Base-by-base conservation (phyloP, 2,888 invertebrate genomes). In the Eristalis intricaria region DNA sequence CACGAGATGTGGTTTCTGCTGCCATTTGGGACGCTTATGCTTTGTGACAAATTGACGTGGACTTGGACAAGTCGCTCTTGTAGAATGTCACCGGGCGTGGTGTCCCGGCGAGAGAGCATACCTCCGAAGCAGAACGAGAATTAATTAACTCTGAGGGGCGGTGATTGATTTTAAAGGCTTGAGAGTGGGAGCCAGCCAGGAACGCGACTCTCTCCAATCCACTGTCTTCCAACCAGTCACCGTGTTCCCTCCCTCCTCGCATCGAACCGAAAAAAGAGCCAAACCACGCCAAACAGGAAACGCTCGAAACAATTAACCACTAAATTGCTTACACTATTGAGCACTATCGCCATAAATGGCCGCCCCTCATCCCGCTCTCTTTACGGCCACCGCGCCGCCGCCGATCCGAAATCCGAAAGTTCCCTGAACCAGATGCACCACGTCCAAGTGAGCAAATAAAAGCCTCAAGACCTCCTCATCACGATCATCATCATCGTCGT, bases 261-360 rank as follows among this genome's bases (percentile, higher is more conserved):
- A 43, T 4, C n/a, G 2, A 1, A n/a, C 7, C 43, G n/a, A 43
- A 43, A 7, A 43, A n/a, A n/a, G 2, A n/a, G 4, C 2, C 3
- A 7, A 50, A 8, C 19, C n/a, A 19, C 50, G 19, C 50, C 50
- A 50, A 50, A 4, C 50, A 50, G 50, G 61, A 26, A 61, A 15
- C 13, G 61, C 23, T 26, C 26, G 22, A 78, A 78, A 40, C 70
- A 78, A 78, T 78, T 70, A 70, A 65, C 26, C 35, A 50, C 61
- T 69, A 69, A 64, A 70, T 58, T 78, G 70, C 50, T 50, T 19
- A 58, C 78, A 71, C 50, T 68, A 60, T 61, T 43, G 68, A 61
- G 43, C 74, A 65, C 19, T 74, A 63, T 29, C n/a, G 15, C 64
- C 74, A 35, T 35, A 35, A 50, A 15, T 11, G 50, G 29, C 10